Percentiles rank a stretch among this genome's conserved stretches.
phyloP scores from a whole-genome alignment of 1,140 invertebrate species.

The Nephotettix cincticeps region DNA sequence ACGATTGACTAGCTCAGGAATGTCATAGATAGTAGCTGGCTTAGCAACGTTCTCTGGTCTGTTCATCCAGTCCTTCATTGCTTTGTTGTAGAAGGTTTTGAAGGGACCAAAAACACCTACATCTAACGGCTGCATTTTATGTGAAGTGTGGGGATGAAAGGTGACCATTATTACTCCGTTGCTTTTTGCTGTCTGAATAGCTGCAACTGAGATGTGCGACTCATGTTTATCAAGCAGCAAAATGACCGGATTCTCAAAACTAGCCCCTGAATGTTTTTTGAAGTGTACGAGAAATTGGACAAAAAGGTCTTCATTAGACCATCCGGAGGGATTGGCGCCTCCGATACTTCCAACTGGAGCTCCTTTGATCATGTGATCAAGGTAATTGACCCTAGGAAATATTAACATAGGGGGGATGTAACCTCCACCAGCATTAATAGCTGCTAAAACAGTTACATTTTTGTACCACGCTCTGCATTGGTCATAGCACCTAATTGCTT shows the following conservation, averaged over 20 bases:
- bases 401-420: slow-evolving; percentile 47
- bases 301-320: slow-evolving; percentile 42
- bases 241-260: slow-evolving; percentile 44
- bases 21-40: slow-evolving; percentile 33
- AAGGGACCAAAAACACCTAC: slow-evolving; percentile 31
- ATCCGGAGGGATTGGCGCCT: slow-evolving; percentile 43
- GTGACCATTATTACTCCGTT: slow-evolving; percentile 40
- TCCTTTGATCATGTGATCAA: slow-evolving; percentile 36
- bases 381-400: slow-evolving; percentile 46
- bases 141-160: slow-evolving; percentile 40
- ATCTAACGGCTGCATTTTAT: slow-evolving; percentile 48
- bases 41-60: slow-evolving; percentile 39
- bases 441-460: slow-evolving; percentile 26
- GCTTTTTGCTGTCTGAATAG: slow-evolving; percentile 37
- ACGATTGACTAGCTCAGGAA: slow-evolving; percentile 23
- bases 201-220: slow-evolving; percentile 42
- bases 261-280: slow-evolving; percentile 34
- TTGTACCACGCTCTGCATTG: slow-evolving; percentile 10
- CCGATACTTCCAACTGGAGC: slow-evolving; percentile 43
- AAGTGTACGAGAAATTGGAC: slow-evolving; percentile 38
- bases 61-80: slow-evolving; percentile 24
- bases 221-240: slow-evolving; percentile 47
- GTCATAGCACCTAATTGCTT: slow-evolving; percentile 40
- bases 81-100: slow-evolving; percentile 32
- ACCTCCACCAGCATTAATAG: slow-evolving; percentile 34